Conservation (phyloP, 1,140 invertebrate genomes). For the Oryctes rhinoceros region DNA sequence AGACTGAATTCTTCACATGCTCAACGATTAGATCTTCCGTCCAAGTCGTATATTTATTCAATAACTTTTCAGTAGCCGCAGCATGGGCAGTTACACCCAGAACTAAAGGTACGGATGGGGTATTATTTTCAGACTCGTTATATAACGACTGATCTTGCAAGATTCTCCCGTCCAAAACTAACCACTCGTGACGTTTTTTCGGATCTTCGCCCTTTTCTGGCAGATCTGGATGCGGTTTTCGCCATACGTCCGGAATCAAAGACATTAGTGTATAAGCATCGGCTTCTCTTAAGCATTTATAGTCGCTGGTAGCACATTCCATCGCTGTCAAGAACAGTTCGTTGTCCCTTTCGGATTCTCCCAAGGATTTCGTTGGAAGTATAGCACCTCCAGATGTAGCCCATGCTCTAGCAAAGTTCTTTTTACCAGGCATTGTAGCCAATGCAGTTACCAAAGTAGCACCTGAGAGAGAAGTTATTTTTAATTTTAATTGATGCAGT, state of each 20-base stretch:
- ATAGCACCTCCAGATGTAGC: conserved; percentile 76
- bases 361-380: conserved; percentile 70
- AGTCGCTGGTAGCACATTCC: conserved; percentile 65
- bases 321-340: conserved; percentile 67
- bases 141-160: conserved; percentile 71
- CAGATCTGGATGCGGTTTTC: conserved; percentile 67
- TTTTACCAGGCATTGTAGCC: conserved; percentile 66
- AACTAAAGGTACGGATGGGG: conserved; percentile 67
- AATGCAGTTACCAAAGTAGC: conserved; percentile 80
- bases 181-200: conserved; percentile 73
- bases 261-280: conserved; percentile 72
- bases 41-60: conserved; percentile 68
- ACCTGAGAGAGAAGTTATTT: conserved; percentile 30
- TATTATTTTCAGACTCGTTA: conserved; percentile 64
- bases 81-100: conserved; percentile 79
- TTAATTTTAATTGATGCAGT: background rate
- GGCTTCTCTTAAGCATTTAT: conserved; percentile 69
- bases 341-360: conserved; percentile 69
- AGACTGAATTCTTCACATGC: conserved; percentile 70
- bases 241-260: conserved; percentile 75
- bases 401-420: conserved; percentile 76
- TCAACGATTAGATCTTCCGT: conserved; percentile 69
- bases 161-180: conserved; percentile 76
- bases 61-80: conserved; percentile 67
- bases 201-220: conserved; percentile 67